Evolutionary conservation across 2,888 invertebrate species (phyloP).

Genomic region (Ischnura elegans): DNA sequence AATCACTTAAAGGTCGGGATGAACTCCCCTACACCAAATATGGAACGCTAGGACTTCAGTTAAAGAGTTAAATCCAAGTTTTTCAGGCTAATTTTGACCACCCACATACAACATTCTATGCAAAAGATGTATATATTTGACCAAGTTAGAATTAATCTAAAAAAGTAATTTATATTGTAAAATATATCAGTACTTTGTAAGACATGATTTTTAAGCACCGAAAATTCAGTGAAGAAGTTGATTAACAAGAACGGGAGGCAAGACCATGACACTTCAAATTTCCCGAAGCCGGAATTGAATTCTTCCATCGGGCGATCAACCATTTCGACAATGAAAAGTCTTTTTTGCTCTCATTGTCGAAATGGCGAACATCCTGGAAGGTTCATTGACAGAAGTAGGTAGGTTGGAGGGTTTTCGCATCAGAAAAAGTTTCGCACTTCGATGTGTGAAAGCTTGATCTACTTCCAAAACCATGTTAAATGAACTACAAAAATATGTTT

Average conservation of each 20-base stretch:
- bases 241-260: background rate
- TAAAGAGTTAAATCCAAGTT: too few relatives aligned
- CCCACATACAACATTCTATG: too few relatives aligned
- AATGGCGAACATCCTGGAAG: background rate
- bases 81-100: too few relatives aligned
- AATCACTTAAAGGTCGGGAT: too few relatives aligned
- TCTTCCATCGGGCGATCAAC: background rate
- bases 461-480: background rate
- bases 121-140: too few relatives aligned
- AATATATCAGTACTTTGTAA: too few relatives aligned
- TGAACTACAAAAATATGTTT: background rate
- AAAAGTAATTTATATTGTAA: too few relatives aligned
- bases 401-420: background rate
- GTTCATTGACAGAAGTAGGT: background rate
- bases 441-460: background rate
- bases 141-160: too few relatives aligned
- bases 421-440: background rate
- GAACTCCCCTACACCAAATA: too few relatives aligned
- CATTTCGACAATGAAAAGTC: background rate
- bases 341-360: background rate
- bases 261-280: background rate
- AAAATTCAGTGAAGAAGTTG: background rate
- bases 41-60: too few relatives aligned
- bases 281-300: background rate
- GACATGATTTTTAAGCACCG: too few relatives aligned